Evolutionary conservation across 30 jellyfish, hydroid and myxozoan species (phyloP).

Genomic region (Phacellophora camtschatica): DNA sequence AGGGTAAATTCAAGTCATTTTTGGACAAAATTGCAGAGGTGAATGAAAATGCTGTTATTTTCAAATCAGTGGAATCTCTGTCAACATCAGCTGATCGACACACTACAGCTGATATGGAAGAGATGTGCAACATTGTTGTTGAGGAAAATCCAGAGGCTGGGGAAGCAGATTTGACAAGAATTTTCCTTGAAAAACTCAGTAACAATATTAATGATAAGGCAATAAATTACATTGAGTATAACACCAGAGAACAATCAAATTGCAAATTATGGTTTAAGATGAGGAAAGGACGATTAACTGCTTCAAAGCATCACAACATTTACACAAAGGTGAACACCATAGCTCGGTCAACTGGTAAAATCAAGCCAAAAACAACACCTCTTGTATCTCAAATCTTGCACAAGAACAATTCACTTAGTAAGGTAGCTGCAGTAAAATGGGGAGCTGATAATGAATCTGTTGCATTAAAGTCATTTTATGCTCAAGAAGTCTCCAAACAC

Average conservation of each 20-base stretch:
- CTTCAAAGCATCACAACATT: slow-evolving; percentile 29
- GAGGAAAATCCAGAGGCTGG: neutral
- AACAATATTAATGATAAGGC: neutral
- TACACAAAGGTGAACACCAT: slow-evolving; percentile 31
- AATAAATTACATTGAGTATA: slow-evolving; percentile 6
- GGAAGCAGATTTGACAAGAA: neutral
- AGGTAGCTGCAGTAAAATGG: slow-evolving; percentile 16
- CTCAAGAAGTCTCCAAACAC: slow-evolving; percentile 7
- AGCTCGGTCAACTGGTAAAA: neutral
- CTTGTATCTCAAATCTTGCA: neutral
- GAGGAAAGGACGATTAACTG: slow-evolving; percentile 52
- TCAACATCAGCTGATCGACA: neutral
- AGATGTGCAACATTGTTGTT: neutral
- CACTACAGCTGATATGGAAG: neutral
- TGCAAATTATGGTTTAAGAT: slow-evolving; percentile 4
- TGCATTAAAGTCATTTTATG: slow-evolving; percentile 36
- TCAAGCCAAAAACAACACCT: slow-evolving; percentile 24
- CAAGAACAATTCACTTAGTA: neutral
- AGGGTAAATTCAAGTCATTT: neutral
- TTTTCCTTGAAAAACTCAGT: neutral
- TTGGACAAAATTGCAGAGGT: neutral
- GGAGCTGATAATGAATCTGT: slow-evolving; percentile 28
- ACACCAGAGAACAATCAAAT: slow-evolving; percentile 37
- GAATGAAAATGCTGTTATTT: slow-evolving; percentile 24
- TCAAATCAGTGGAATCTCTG: slow-evolving; percentile 1